These are phyloP conservation scores for Drosophila albomicans DNA, from an alignment of 1,140 invertebrate species.

Conservation along the genomic window DNA sequence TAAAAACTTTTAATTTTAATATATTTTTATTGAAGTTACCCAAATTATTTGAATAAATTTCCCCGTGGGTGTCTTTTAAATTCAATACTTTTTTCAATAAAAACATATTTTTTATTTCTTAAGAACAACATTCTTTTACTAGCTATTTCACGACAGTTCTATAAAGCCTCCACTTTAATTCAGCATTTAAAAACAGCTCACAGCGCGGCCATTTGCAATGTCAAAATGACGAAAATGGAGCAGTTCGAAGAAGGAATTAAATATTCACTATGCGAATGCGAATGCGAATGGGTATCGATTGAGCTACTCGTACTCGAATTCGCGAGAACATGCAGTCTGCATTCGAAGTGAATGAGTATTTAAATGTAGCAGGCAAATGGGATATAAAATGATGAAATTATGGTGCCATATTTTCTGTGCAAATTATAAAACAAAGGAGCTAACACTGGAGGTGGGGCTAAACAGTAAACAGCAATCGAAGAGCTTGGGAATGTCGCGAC, in stretches of 20 bases:
- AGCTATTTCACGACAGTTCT: conserved; percentile 18
- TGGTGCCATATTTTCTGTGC: conserved; percentile 62
- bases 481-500: conserved; percentile 24
- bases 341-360: conserved; percentile 47
- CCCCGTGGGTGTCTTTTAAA: too few species aligned
- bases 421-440: conserved; percentile 53
- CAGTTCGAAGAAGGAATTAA: conserved; percentile 54
- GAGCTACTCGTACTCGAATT: conserved; percentile 12
- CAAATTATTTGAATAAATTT: too few species aligned
- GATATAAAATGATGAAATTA: conserved; percentile 70
- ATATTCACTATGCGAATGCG: conserved; percentile 63
- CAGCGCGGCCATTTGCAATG: conserved; percentile 61
- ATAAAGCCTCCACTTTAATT: background rate
- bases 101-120: background rate
- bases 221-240: conserved; percentile 69
- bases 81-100: too few species aligned
- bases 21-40: too few species aligned
- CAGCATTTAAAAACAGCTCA: conserved; percentile 55
- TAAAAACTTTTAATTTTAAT: too few species aligned
- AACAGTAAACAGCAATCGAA: background rate
- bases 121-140: background rate
- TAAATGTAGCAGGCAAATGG: conserved; percentile 54
- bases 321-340: conserved; percentile 56
- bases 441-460: conserved; percentile 1
- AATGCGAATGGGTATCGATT: conserved; percentile 59